Base-by-base conservation (phyloP, 2,888 invertebrate genomes). In the Drosophila pseudotakahashii region DNA sequence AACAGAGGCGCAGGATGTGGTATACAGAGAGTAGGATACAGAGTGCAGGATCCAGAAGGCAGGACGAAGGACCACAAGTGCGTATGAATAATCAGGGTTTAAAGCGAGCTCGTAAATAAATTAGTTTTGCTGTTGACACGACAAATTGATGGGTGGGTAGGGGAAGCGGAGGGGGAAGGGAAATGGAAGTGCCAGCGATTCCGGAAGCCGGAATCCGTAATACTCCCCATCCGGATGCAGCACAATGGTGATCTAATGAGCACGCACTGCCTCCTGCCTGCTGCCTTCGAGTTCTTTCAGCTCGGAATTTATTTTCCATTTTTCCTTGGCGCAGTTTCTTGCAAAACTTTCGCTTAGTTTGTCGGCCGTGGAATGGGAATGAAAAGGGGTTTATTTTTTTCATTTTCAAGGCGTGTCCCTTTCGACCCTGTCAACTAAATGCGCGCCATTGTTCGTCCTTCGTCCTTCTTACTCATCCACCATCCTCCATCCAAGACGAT, bases 81-180 rank as follows among this genome's bases (percentile, higher is more conserved):
- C 75, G 69, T 82, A 79, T 81, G 81, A 82, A 82, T 81, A 85
- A 77, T 79, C 83, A 69, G 66, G 68, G 26, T 50, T 70, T 60
- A 60, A 70, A 60, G 63, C 60, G 71, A 39, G 69, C 45, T 82
- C 63, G 80, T 74, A 81, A 86, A 83, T 86, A 81, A 86, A 86
- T 86, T 80, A 78, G 73, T 70, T 86, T 72, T 68, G 78, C 55
- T 78, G 74, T 75, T 86, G 81, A 82, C 87, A 80, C 76, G 68
- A 79, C 76, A 60, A 64, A 67, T 51, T 55, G 67, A 39, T 37
- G 45, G 32, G 54, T 39, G 54, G 58, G 39, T 7, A 30, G 50
- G 19, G 19, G 2, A 9, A 44, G 50, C n/a, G 19, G 2, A 9
- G 36, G 5, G 45, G 34, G 13, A 16, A 7, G 1, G 26, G 26